Evolutionary conservation across 2,888 invertebrate species (phyloP), one percentile per base, ranked within the genome.

Genomic region (Caenorhabditis sinica): DNA sequence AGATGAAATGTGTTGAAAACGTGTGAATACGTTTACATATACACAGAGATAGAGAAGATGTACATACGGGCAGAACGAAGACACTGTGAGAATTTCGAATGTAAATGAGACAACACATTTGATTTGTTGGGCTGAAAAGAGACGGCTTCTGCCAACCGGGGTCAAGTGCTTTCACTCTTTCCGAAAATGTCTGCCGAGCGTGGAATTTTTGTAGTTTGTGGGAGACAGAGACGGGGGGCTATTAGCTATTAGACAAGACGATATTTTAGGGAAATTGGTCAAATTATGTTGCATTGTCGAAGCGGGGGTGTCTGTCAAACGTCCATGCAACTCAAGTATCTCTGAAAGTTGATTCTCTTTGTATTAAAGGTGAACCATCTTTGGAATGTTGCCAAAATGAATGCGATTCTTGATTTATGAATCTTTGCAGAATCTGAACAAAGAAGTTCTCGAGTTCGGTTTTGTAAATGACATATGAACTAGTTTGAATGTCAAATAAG

Each of bases 41-140:
- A 56, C 28, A 49, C 20, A 49, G 49, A 49, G 20, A 45, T 4
- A 15, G n/a, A 17, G 11, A 20, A 20, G 76, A 69, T 79, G 79
- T 79, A 79, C 79, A 79, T 63, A 72, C 71, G 79, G 79, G 79
- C 23, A 79, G 79, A 79, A 79, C 79, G 79, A 79, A 53, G 77
- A 76, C 60, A 51, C 17, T 53, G 43, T 58, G 68, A 45, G 68
- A 56, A 56, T 51, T 51, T 51, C 20, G 20, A 58, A 61, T 77
- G 51, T 40, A 69, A 77, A 77, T 61, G 66, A 75, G 75, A 75
- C 74, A 65, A 74, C 65, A 65, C 43, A 66, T 75, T 76, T 76
- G 76, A 76, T 76, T 76, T 76, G 76, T 75, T 45, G 45, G 36
- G 65, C 43, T 43, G 60, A 60, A 60, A 60, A 60, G 60, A 30